A percentile compares a stretch with the other conserved stretches of the same genome.
Conservation (phyloP, 2,888 invertebrate species). For the Oligia latruncula region DNA sequence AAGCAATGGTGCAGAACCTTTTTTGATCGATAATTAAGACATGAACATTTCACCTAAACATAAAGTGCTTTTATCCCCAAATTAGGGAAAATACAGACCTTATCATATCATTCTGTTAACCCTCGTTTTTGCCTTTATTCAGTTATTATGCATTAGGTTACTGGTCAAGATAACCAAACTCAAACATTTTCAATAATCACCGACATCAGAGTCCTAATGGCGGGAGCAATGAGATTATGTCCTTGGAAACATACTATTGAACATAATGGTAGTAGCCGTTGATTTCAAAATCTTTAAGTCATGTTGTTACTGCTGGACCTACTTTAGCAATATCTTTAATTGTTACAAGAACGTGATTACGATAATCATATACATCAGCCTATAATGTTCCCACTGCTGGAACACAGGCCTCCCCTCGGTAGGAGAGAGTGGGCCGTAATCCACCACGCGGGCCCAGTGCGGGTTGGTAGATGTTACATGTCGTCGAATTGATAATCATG, state of each 20-base stretch:
- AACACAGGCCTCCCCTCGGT: not conserved
- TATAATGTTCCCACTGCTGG: not conserved
- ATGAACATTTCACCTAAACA: not conserved
- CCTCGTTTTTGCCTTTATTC: slow-evolving; percentile 41
- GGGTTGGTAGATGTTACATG: not conserved
- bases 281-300: not conserved
- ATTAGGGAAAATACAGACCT: slow-evolving; percentile 30
- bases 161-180: slow-evolving; percentile 62
- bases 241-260: slow-evolving; percentile 54
- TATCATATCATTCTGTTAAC: slow-evolving; percentile 33
- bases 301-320: not conserved
- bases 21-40: slow-evolving; percentile 33
- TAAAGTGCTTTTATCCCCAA: slow-evolving; percentile 26
- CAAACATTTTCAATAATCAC: slow-evolving; percentile 63
- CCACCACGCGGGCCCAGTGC: not conserved
- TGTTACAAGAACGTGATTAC: no score
- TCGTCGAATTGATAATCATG: not conserved
- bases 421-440: not conserved
- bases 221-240: slow-evolving; percentile 54
- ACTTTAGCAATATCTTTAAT: not conserved
- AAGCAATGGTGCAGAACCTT: not conserved
- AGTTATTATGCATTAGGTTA: slow-evolving; percentile 44
- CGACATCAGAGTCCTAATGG: slow-evolving; percentile 57
- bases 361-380: no score
- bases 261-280: slow-evolving; percentile 26